Evolutionary conservation across 2,113 vertebrate species (phyloP).

Genomic region (Leptobrachium ailaonicum): DNA sequence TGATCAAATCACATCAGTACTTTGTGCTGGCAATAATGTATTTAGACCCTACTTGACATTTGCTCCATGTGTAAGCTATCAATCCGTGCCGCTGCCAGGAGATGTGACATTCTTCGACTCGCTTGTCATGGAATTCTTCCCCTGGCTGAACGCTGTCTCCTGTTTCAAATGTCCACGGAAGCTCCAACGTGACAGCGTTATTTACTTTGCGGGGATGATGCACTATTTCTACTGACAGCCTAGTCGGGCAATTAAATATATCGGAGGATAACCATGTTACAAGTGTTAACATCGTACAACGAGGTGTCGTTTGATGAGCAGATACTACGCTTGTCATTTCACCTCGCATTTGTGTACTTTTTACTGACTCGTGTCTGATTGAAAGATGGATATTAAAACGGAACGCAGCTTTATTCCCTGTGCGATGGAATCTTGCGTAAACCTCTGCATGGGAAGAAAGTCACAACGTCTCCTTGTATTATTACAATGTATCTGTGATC

Average conservation of each 20-base stretch:
- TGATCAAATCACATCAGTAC: conserved; percentile 28
- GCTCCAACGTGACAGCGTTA: conserved; percentile 68
- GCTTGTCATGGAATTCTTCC: conserved; percentile 68
- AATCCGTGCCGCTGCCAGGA: conserved; percentile 57
- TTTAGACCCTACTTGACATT: conserved; percentile 28
- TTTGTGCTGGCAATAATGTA: too few relatives aligned
- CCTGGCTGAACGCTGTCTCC: conserved; percentile 58
- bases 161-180: conserved; percentile 53
- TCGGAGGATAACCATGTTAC: conserved; percentile 52
- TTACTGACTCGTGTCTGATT: conserved; percentile 39
- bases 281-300: conserved; percentile 62
- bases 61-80: background rate
- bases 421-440: background rate
- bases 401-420: background rate
- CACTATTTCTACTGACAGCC: conserved; percentile 58
- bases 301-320: conserved; percentile 64
- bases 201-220: conserved; percentile 59
- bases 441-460: background rate
- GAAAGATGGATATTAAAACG: background rate
- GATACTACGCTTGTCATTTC: conserved; percentile 61
- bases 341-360: conserved; percentile 57
- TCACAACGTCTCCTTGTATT: background rate
- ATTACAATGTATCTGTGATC: too few relatives aligned
- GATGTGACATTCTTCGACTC: conserved; percentile 67
- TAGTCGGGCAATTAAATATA: conserved; percentile 59